Base-by-base conservation (phyloP, 2,113 vertebrate species). In the Elanus axillaris region DNA sequence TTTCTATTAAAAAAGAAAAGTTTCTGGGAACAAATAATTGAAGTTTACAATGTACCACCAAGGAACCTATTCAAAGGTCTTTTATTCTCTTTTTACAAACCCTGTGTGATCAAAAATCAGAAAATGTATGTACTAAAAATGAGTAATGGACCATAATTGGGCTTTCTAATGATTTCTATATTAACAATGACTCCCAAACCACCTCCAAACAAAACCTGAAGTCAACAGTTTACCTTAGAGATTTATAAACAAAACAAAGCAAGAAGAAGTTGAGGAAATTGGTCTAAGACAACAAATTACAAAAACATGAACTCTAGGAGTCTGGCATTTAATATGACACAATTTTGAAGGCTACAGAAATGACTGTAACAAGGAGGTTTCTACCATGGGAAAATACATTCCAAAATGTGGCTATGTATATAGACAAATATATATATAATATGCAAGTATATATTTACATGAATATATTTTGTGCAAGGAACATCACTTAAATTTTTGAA, bases 21-120 rank as follows among this genome's bases (percentile, higher is more conserved):
- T 94, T 96, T 97, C 95, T 90, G 76, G 85, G 90, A 95, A 97
- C 92, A 88, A 96, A 94, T 96, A 97, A 97, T 96, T 96, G 85
- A 98, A 94, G 78, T 96, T 97, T 97, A 90, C 36, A 95, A 96
- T 96, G 55, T 86, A 91, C 60, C 94, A 95, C 84, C 82, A 75
- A 94, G 43, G 42, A 96, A 86, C 36, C 34, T 90, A 76, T 93
- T 95, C 36, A 88, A 73, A 96, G 60, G 18, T 26, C 56, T 89
- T 98, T 97, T 92, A 89, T 94, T 96, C 64, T 87, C 63, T 67
- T 95, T 97, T 97, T 96, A 94, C 88, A 95, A 97, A 95, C 85
- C 29, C 64, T 97, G 94, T 85, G 58, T 56, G 69, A 72, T 91
- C 19, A 94, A 88, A 96, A 95, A 96, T 78, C 78, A 91, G 72